These are phyloP conservation scores for Eumerus sabulonum DNA, from an alignment of 2,888 invertebrate genomes.

Conservation along the genomic window DNA sequence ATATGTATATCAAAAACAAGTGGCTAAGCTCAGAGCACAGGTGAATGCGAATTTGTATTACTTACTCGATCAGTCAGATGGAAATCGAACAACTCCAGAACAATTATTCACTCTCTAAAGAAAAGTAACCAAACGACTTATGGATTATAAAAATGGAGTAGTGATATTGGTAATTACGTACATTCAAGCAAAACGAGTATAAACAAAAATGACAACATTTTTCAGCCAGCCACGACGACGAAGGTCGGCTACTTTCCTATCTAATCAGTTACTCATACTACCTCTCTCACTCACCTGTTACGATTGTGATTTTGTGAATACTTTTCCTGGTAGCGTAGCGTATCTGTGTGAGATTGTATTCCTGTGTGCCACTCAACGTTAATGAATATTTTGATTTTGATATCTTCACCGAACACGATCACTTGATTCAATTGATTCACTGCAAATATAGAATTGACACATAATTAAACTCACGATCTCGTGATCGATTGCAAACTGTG, in stretches of 20 bases:
- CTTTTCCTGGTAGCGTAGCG: constrained; percentile 1
- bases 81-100: no score
- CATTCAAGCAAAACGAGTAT: neutral
- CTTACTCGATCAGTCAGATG: no score
- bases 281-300: constrained; percentile 46
- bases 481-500: constrained; percentile 39
- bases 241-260: constrained; percentile 52
- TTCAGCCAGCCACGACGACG: constrained; percentile 21
- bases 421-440: constrained; percentile 38
- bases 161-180: no score
- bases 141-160: no score
- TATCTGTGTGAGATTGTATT: constrained; percentile 23
- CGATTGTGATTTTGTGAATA: constrained; percentile 26
- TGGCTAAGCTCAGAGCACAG: no score
- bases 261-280: constrained; percentile 52
- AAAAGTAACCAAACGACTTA: no score
- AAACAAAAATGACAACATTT: constrained; percentile 47
- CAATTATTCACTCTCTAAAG: no score
- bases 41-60: no score
- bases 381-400: constrained; percentile 23
- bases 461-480: constrained; percentile 33
- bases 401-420: constrained; percentile 21
- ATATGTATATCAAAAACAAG: constrained; percentile 9
- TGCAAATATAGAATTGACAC: constrained; percentile 51
- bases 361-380: constrained; percentile 19